Conservation (phyloP, 53 echinoderm and acorn worm species). For the Echinarachnius parma region DNA sequence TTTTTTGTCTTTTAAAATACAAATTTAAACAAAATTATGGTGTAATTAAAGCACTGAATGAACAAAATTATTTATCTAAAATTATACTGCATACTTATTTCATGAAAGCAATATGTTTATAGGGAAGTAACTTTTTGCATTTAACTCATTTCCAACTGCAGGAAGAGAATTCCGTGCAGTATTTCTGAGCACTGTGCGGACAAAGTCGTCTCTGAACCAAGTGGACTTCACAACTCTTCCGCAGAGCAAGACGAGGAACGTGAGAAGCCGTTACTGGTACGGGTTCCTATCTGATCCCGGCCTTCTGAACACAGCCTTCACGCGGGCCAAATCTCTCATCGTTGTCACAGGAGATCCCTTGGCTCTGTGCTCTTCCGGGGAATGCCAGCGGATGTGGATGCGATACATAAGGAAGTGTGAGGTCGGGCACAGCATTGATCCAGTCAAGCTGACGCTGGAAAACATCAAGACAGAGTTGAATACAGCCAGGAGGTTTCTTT, state of each 20-base stretch:
- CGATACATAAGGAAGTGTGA: slow-evolving; percentile 61
- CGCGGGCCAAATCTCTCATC: slow-evolving; percentile 69
- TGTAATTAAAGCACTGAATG: too few relatives aligned
- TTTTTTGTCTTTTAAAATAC: too few relatives aligned
- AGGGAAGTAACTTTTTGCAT: slow-evolving; percentile 1
- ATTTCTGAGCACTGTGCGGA: slow-evolving; percentile 65
- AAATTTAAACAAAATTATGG: too few relatives aligned
- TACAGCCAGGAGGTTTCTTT: slow-evolving; percentile 65
- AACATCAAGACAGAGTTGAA: slow-evolving; percentile 64
- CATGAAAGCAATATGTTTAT: neutral
- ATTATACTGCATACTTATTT: too few relatives aligned
- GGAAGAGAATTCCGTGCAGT: slow-evolving; percentile 68
- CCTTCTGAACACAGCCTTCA: slow-evolving; percentile 73
- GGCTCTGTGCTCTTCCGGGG: slow-evolving; percentile 59
- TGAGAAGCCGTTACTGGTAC: slow-evolving; percentile 46
- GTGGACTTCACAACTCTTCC: slow-evolving; percentile 27
- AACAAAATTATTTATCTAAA: too few relatives aligned
- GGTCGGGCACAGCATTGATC: slow-evolving; percentile 21
- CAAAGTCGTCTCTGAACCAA: slow-evolving; percentile 47
- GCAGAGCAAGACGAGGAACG: slow-evolving; percentile 27
- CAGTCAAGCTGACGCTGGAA: slow-evolving; percentile 3
- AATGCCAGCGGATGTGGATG: slow-evolving; percentile 58
- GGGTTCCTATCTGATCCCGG: slow-evolving; percentile 66
- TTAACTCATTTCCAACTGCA: slow-evolving; percentile 14
- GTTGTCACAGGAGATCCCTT: slow-evolving; percentile 63